These are phyloP conservation scores for Pseudopleuronectes americanus DNA, from an alignment of 2,797 vertebrate species.

Conservation along the genomic window DNA sequence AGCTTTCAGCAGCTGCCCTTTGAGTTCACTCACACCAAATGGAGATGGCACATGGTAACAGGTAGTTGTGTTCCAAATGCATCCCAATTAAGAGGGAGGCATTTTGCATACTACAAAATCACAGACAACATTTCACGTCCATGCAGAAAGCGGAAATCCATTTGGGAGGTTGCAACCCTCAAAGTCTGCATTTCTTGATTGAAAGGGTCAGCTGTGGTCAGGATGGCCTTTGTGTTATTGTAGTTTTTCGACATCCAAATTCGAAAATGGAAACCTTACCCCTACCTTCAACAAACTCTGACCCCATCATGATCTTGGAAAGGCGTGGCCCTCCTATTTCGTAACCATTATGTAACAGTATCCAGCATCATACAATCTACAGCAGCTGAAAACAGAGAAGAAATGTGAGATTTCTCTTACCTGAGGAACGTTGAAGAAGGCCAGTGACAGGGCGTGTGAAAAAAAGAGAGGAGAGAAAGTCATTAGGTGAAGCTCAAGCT, in stretches of 20 bases:
- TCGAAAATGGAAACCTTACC: background rate
- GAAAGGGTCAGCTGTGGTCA: background rate
- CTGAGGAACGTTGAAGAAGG: constrained; percentile 45
- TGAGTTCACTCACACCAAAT: no score
- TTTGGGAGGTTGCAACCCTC: background rate
- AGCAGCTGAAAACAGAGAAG: background rate
- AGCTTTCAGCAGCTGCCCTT: no score
- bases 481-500: constrained; percentile 47
- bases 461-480: constrained; percentile 32
- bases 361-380: background rate
- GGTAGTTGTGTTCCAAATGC: no score
- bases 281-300: background rate
- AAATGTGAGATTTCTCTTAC: constrained; percentile 43
- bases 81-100: no score
- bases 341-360: background rate
- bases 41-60: no score
- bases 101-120: background rate
- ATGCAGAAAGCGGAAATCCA: background rate
- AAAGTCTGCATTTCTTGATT: no score
- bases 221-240: background rate
- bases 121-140: background rate
- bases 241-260: background rate
- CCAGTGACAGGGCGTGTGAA: constrained; percentile 30
- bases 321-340: background rate
- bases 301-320: no score